Evolutionary conservation across 1,140 invertebrate genomes (phyloP).

Genomic region (Dufourea novaeangliae): DNA sequence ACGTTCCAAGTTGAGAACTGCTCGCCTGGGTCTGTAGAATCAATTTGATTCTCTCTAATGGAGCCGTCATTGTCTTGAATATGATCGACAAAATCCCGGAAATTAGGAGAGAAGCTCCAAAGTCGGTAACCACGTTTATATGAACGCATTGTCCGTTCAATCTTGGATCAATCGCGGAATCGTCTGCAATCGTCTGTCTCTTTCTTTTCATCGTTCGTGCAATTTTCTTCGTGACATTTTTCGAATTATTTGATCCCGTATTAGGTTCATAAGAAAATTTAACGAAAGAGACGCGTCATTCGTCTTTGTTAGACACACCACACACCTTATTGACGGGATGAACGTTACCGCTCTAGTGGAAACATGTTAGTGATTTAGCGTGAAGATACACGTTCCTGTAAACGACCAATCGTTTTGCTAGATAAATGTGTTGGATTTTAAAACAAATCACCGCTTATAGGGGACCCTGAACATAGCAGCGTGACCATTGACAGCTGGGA

Average conservation of each 20-base stretch:
- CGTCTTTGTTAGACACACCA: too few species aligned
- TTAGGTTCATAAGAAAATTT: too few species aligned
- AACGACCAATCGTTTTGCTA: not conserved
- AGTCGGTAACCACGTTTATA: not conserved
- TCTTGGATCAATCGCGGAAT: not conserved
- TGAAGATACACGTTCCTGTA: not conserved
- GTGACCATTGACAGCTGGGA: constrained; percentile 2
- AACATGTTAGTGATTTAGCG: not conserved
- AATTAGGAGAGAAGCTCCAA: not conserved
- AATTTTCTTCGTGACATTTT: not conserved
- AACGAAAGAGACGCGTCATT: not conserved
- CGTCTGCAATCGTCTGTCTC: not conserved
- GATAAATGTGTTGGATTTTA: too few species aligned
- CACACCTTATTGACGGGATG: too few species aligned
- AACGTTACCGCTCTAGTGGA: not conserved
- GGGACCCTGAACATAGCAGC: not conserved
- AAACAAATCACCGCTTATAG: not conserved
- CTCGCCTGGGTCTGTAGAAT: constrained; percentile 41
- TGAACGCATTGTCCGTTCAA: not conserved
- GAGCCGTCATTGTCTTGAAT: constrained; percentile 1
- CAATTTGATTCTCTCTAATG: constrained; percentile 23
- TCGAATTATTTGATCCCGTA: too few species aligned
- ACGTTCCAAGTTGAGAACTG: constrained; percentile 3
- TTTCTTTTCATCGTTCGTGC: not conserved
- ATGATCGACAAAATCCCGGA: constrained; percentile 11